A percentile compares a stretch with the other conserved stretches of the same genome.
phyloP scores from a whole-genome alignment of 2,888 invertebrate genomes.

The Leptogaster cylindrica region DNA sequence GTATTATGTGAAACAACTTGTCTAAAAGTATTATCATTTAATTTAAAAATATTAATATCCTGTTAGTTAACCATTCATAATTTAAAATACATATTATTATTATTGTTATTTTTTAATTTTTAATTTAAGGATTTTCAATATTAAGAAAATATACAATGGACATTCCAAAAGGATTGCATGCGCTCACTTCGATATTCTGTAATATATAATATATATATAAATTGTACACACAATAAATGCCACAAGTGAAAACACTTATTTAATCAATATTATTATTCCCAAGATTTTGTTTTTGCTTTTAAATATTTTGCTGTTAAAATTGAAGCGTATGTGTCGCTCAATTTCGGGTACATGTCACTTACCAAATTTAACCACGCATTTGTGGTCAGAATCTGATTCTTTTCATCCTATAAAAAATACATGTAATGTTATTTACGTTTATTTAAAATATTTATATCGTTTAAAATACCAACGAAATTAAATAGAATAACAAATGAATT shows the following conservation, averaged over 20 bases:
- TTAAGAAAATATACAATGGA: not conserved
- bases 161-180: slow-evolving; percentile 25
- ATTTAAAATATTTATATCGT: too few species aligned
- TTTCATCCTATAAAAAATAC: slow-evolving; percentile 89
- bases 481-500: too few species aligned
- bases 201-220: slow-evolving; percentile 20
- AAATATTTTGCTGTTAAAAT: slow-evolving; percentile 10
- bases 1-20: too few species aligned
- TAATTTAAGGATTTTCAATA: not conserved
- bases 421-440: slow-evolving; percentile 7
- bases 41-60: too few species aligned
- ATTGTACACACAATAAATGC: slow-evolving; percentile 23
- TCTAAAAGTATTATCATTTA: too few species aligned
- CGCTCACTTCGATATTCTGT: slow-evolving; percentile 5
- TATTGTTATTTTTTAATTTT: not conserved
- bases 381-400: slow-evolving; percentile 97
- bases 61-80: too few species aligned
- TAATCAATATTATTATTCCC: not conserved
- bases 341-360: slow-evolving; percentile 71
- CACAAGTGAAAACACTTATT: slow-evolving; percentile 34
- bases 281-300: slow-evolving; percentile 25
- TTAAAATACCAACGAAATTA: too few species aligned
- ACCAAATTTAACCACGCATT: slow-evolving; percentile 99
- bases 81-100: too few species aligned
- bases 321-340: slow-evolving; percentile 43